Evolutionary conservation across 2,888 invertebrate genomes (phyloP), one percentile per base, ranked within the genome.

Genomic region (Malacosoma neustria): DNA sequence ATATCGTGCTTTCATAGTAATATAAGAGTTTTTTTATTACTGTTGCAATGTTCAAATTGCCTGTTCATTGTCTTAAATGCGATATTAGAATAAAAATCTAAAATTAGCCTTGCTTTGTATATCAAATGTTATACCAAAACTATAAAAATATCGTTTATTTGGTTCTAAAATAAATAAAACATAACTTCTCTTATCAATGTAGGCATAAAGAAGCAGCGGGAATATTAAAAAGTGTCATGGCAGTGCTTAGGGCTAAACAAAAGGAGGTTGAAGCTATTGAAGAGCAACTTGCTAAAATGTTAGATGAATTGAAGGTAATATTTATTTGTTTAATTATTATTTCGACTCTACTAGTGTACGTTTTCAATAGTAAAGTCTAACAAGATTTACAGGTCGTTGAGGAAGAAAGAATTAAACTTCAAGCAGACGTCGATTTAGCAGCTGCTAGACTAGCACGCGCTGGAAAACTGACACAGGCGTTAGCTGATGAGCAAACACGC

Each of bases 401-500:
- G 46, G 88, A 88, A 9, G 93, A 92, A 37, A 87, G 93, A n/a
- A 77, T 88, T 1, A 93, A 92, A 62, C 91, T 96, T 54, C 91
- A 93, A 54, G 89, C 90, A 9, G 91, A 91, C 22, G 95, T 96
- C 42, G 90, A 91, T 48, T 68, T 95, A 33, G 95, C 95, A 0
- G 92, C 92, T 4, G 90, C 91, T 0, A 87, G 97, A 33, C 81
- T 97, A 11, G 90, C 90, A 43, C 88, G 96, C 39, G 96, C 97
- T 0, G 95, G 93, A 1, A 89, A 94, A 45, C 82, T 97, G 9
- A 96, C 95, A 5, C 91, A 94, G 15, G 97, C 97, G 1, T 77
- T 97, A 5, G 92, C 93, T 0, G 96, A 96, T 60, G 97, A 97
- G 69, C 92, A 95, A 72, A 82, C 91, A 1, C 88, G 95, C 37